These are phyloP conservation scores for Patella caerulea DNA, from an alignment of 2,888 invertebrate species.

Conservation along the genomic window DNA sequence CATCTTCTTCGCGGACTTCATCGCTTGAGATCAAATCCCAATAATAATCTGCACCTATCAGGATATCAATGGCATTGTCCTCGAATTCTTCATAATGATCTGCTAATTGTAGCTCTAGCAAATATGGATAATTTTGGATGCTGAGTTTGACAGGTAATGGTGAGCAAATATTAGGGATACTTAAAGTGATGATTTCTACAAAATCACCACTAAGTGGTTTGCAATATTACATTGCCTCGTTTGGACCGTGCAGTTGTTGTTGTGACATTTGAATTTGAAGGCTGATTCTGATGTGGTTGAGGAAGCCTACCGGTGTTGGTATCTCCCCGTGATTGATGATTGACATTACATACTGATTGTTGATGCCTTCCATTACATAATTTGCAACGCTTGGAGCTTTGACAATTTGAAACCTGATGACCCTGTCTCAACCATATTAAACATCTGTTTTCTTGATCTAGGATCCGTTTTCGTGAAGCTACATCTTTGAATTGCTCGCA, in stretches of 20 bases:
- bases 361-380: neutral
- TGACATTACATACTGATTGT: conserved; percentile 1
- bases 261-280: neutral
- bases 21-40: neutral
- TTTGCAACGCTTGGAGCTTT: neutral
- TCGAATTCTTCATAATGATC: neutral
- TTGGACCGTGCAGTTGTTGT: neutral
- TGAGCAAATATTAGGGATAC: neutral
- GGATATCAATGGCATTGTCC: neutral
- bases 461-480: neutral
- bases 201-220: neutral
- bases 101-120: neutral
- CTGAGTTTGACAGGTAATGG: neutral
- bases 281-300: neutral
- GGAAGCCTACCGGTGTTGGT: neutral
- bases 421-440: conserved; percentile 8
- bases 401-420: conserved; percentile 3
- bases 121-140: neutral
- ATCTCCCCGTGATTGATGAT: neutral
- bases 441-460: neutral
- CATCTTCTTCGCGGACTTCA: neutral
- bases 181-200: neutral
- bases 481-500: conserved; percentile 4
- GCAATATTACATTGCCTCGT: conserved; percentile 4
- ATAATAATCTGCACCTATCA: neutral